Evolutionary conservation across 2,797 vertebrate species (phyloP), one percentile per base, ranked within the genome.

Genomic region (Microctenopoma stevenorrisi): DNA sequence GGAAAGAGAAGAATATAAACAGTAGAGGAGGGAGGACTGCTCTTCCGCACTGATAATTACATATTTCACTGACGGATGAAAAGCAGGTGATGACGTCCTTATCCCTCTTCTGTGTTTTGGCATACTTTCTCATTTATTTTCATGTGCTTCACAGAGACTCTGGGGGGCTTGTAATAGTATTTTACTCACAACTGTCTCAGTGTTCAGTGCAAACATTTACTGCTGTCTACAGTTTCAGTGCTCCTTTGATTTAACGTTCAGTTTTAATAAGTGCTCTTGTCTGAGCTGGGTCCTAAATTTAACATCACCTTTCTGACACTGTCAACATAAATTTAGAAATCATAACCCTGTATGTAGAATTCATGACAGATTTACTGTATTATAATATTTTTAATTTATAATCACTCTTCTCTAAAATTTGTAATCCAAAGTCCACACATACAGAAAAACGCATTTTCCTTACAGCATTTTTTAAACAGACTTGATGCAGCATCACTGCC

Each of bases 41-140:
- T 78, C 76, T 79, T 75, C 76, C 62, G 48, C 67, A 72, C 76
- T 55, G 42, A 79, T 84, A 83, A 88, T 84, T 80, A 80, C 74
- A 84, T 76, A 84, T 79, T 81, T 79, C 46, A 44, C 51, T 4
- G 64, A 80, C 64, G 76, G 78, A 60, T 48, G 68, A 71, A 61
- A 8, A 56, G 58, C 0, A 3, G 3, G 28, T 40, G 76, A 62
- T 81, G 72, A 79, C 70, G 58, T 47, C 46, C 58, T 58, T 51
- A 16, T 56, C 78, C 58, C 50, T 78, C 58, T 58, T 47, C 55
- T 69, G 62, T 62, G 68, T 70, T 68, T 75, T 33, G 37, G 44
- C 59, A 71, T 81, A 68, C 47, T 48, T 58, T 33, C 47, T 50
- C 10, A 46, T 54, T 50, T 67, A 22, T 22, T 56, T 66, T 49